These are phyloP conservation scores for Dipodomys merriami DNA, from an alignment of 2,113 vertebrate species.

Conservation along the genomic window DNA sequence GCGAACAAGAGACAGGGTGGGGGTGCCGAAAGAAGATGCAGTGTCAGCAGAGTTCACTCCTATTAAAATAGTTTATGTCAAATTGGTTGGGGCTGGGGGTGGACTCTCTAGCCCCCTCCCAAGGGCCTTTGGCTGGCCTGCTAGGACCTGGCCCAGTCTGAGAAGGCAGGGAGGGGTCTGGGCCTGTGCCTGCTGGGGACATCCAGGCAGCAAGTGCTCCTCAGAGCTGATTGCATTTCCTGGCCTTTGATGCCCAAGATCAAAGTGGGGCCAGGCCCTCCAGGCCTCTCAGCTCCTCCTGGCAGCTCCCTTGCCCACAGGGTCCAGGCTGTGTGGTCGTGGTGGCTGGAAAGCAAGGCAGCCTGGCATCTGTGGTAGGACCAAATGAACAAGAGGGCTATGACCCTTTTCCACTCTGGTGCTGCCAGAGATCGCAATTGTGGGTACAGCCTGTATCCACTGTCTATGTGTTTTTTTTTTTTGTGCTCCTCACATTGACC, in stretches of 20 bases:
- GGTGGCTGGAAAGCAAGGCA: conserved; percentile 7
- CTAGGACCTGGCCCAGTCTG: not conserved
- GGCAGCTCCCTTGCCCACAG: conserved; percentile 17
- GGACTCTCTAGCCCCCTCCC: conserved; percentile 41
- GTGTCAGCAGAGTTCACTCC: conserved; percentile 64
- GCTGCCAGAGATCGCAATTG: not conserved
- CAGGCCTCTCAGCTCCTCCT: conserved; percentile 25
- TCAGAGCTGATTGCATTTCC: conserved; percentile 76
- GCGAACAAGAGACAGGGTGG: conserved; percentile 44
- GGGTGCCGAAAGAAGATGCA: conserved; percentile 54
- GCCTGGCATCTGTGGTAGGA: conserved; percentile 25
- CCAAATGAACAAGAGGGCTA: not conserved
- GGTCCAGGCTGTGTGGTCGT: conserved; percentile 42
- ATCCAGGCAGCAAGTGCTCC: conserved; percentile 63
- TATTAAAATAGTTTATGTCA: conserved; percentile 65
- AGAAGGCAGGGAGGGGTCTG: conserved; percentile 36
- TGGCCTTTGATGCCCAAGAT: conserved; percentile 76
- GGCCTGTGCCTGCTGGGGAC: conserved; percentile 50
- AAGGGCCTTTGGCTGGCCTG: conserved; percentile 37
- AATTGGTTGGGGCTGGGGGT: conserved; percentile 14
- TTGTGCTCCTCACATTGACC: not conserved
- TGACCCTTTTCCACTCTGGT: not conserved
- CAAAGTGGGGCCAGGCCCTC: conserved; percentile 61
- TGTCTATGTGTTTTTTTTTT: too few relatives aligned
- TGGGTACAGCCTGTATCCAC: not conserved